phyloP scores from a whole-genome alignment of 2,113 vertebrate species.

The Ammodytes marinus region DNA sequence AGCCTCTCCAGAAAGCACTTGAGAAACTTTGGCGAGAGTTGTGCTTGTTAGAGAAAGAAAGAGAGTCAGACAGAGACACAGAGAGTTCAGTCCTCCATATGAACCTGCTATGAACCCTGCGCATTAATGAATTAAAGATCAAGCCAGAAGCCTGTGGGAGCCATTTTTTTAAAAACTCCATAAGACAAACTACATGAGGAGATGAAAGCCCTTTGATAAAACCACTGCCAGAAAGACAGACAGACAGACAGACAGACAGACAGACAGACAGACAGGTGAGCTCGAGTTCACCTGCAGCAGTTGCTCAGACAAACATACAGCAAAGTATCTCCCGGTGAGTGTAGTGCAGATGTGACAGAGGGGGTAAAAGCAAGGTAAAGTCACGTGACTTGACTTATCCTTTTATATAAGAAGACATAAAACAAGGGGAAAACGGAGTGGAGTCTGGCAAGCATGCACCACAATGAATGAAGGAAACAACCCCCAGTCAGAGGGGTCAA shows the following conservation, averaged over 20 bases:
- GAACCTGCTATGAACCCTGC: constrained; percentile 75
- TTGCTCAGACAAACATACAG: constrained; percentile 29
- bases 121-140: constrained; percentile 81
- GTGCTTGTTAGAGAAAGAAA: constrained; percentile 14
- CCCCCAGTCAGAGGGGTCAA: neutral
- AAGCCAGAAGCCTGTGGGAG: constrained; percentile 61
- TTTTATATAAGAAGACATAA: neutral
- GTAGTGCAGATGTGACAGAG: constrained; percentile 12
- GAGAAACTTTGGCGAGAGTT: constrained; percentile 32
- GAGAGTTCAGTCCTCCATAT: constrained; percentile 44
- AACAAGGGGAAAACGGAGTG: neutral
- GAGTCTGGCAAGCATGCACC: neutral
- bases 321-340: constrained; percentile 16
- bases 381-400: neutral
- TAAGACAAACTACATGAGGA: constrained; percentile 62
- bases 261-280: constrained; percentile 68
- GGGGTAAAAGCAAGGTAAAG: neutral
- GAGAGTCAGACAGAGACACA: constrained; percentile 12
- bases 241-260: constrained; percentile 62
- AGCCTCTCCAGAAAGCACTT: neutral
- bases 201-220: constrained; percentile 67
- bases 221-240: constrained; percentile 58
- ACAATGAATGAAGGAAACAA: neutral
- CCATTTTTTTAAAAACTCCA: constrained; percentile 54
- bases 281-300: constrained; percentile 31